These are phyloP conservation scores for Melanaphis sacchari DNA, from an alignment of 1,140 invertebrate genomes.

Conservation along the genomic window DNA sequence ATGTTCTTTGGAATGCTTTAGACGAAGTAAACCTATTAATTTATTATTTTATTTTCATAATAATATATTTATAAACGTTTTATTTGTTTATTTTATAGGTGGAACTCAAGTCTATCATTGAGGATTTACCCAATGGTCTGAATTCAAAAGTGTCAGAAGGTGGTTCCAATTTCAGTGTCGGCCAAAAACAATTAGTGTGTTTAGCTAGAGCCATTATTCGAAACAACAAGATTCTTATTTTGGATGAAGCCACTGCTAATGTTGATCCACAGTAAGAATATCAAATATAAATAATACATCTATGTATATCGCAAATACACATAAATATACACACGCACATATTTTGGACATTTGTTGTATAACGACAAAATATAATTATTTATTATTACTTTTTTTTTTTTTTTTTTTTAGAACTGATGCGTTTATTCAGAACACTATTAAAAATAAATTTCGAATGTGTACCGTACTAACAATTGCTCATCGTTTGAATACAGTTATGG, in stretches of 20 bases:
- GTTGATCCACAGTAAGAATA: neutral
- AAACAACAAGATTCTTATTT: neutral
- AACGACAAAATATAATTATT: neutral
- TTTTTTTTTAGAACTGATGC: neutral
- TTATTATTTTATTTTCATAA: neutral
- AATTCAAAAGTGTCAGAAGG: neutral
- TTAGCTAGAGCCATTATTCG: neutral
- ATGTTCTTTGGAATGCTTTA: slow-evolving; percentile 69
- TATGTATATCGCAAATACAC: too few relatives aligned
- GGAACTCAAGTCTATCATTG: neutral
- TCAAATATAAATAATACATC: neutral
- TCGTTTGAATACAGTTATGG: neutral
- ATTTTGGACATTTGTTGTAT: neutral
- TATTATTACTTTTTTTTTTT: neutral
- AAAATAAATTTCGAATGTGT: slow-evolving; percentile 6
- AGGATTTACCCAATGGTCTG: neutral
- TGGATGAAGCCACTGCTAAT: slow-evolving; percentile 6
- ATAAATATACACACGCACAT: too few relatives aligned
- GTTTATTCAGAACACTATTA: neutral
- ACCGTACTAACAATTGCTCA: neutral
- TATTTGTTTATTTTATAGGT: neutral
- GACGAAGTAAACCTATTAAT: slow-evolving; percentile 64
- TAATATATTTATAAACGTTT: neutral
- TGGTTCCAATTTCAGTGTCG: neutral
- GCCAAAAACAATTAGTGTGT: neutral